Percentiles rank a stretch among this genome's conserved stretches.
phyloP scores from a whole-genome alignment of 1,140 invertebrate species.

The Nixonia krombeini region DNA sequence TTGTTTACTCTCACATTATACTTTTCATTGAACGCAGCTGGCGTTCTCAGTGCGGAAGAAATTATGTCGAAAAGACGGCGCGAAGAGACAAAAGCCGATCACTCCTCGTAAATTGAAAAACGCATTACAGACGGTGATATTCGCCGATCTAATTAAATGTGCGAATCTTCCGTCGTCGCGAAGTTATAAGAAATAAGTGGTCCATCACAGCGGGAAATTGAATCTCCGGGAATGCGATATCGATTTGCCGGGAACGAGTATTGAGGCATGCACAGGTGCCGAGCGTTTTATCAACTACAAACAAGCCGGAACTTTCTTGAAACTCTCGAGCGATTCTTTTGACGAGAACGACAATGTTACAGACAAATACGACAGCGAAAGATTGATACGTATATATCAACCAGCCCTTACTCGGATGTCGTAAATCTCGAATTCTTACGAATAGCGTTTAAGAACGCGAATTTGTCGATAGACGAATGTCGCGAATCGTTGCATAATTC shows the following conservation, averaged over 20 bases:
- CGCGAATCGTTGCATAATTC: too few relatives aligned
- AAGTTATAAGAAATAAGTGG: constrained; percentile 24
- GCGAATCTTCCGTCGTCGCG: constrained; percentile 24
- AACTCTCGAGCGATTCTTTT: constrained; percentile 22
- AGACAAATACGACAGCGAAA: not conserved
- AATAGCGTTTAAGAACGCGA: too few relatives aligned
- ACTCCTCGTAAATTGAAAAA: constrained; percentile 27
- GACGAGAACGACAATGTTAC: constrained; percentile 3
- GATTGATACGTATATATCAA: too few relatives aligned
- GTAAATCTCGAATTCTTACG: not conserved
- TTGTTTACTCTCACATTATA: too few relatives aligned
- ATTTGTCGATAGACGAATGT: too few relatives aligned
- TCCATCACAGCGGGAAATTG: constrained; percentile 33
- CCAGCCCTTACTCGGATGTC: not conserved
- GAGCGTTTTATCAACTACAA: constrained; percentile 38
- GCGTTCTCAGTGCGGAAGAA: too few relatives aligned
- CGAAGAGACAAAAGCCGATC: constrained; percentile 39
- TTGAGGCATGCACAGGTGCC: constrained; percentile 26
- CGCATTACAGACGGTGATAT: constrained; percentile 5
- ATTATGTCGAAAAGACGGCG: too few relatives aligned
- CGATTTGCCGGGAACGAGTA: constrained; percentile 32
- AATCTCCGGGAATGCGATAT: constrained; percentile 31
- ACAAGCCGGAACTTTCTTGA: too few relatives aligned
- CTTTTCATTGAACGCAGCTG: too few relatives aligned
- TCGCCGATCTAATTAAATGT: constrained; percentile 47